Evolutionary conservation across 1,140 invertebrate genomes (phyloP), one percentile per base, ranked within the genome.

Genomic region (Ips nitidus): DNA sequence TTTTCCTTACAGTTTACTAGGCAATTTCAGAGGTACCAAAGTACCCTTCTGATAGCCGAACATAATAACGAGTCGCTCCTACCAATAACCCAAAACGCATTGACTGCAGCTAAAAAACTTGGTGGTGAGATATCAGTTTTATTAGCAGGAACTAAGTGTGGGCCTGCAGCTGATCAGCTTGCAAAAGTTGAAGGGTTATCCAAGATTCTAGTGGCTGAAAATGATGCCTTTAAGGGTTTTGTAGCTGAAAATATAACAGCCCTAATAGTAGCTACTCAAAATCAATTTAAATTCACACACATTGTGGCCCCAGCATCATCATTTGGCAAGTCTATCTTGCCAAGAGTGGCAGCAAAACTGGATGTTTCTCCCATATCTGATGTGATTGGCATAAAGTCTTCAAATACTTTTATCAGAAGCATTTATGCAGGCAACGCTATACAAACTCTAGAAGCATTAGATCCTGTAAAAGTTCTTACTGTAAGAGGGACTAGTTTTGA

Each of bases 351-450:
- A 65, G 95, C 96, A 40, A 94, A 97, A 80, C 82, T 99, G 82
- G 99, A 52, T 95, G 99, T 85, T 94, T 98, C 0, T 97, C 95
- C 2, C 95, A 97, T 38, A 89, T 98, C 61, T 43, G 98, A 99
- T 81, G 91, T 99, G 4, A 97, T 94, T 77, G 93, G 86, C 57
- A 89, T 99, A 56, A 94, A 98, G 83, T 87, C 89, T 74, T 82
- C 91, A 41, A 95, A 98, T 75, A 99, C 95, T 0, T 99, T 99
- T 85, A 84, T 98, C 36, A 86, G 98, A 72, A 94, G 95, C 57
- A 96, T 99, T 74, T 99, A 99, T 86, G 98, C 98, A 78, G 97
- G 94, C 69, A 99, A 99, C 87, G 97, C 96, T 36, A 84, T 98
- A 71, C 85, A 96, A 77, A 97, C 97, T 1, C 80, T 99, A 56